These are phyloP conservation scores for Microplitis mediator DNA, from an alignment of 1,140 invertebrate species.

Conservation along the genomic window DNA sequence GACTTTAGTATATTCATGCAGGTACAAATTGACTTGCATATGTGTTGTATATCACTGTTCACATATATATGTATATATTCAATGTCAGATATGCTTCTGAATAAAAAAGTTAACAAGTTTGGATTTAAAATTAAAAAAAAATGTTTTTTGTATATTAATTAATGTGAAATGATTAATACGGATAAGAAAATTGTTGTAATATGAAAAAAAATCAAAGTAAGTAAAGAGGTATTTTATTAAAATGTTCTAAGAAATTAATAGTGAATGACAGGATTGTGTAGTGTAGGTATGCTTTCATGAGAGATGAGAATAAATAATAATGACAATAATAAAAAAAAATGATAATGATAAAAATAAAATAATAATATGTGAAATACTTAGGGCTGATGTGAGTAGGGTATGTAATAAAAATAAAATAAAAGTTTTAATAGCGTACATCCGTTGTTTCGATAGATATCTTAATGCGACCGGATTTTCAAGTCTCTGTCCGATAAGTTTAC, in stretches of 20 bases:
- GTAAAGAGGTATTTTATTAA: too few relatives aligned
- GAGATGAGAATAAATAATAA: too few relatives aligned
- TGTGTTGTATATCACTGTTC: background rate
- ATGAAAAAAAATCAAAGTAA: too few relatives aligned
- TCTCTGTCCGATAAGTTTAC: slow-evolving; percentile 36
- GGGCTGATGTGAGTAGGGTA: slow-evolving; percentile 38
- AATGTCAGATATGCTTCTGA: background rate
- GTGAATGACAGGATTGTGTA: too few relatives aligned
- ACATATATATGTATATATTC: slow-evolving; percentile 27
- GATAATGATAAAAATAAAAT: background rate
- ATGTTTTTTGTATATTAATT: too few relatives aligned
- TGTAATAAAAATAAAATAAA: slow-evolving; percentile 54
- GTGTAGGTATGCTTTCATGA: too few relatives aligned
- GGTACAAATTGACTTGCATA: slow-evolving; percentile 19
- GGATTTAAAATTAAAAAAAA: too few relatives aligned
- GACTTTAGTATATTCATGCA: background rate
- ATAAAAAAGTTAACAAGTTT: too few relatives aligned
- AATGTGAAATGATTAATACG: too few relatives aligned
- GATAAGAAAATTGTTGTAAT: too few relatives aligned
- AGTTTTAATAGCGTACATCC: slow-evolving; percentile 61
- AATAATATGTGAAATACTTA: background rate
- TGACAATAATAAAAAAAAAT: too few relatives aligned
- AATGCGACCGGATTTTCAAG: slow-evolving; percentile 63
- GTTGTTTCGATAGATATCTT: slow-evolving; percentile 63
- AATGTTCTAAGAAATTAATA: too few relatives aligned